A percentile compares a stretch with the other conserved stretches of the same genome.
Evolutionary conservation across 2,888 invertebrate genomes (phyloP).

Genomic region (Pterostichus niger): DNA sequence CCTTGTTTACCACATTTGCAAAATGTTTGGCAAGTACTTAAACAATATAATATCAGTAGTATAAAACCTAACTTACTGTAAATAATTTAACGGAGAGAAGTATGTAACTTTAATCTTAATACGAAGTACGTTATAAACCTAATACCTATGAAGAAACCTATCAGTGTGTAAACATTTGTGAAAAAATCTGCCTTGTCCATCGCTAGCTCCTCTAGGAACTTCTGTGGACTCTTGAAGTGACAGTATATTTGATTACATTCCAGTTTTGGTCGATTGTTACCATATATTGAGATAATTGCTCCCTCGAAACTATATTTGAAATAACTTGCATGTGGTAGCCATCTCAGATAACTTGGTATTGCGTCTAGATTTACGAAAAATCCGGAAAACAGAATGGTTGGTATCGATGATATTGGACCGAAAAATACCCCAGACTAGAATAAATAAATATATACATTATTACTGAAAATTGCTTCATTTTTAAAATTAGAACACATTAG

Average conservation of each 20-base stretch:
- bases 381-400: conserved; percentile 94
- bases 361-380: conserved; percentile 96
- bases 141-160: conserved; percentile 88
- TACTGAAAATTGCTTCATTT: no score
- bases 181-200: conserved; percentile 84
- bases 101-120: conserved; percentile 87
- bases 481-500: no score
- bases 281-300: conserved; percentile 94
- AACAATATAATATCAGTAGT: conserved; percentile 47
- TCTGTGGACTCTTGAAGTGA: conserved; percentile 88
- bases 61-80: conserved; percentile 27
- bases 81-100: conserved; percentile 59
- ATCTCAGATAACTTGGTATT: conserved; percentile 92
- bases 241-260: conserved; percentile 91
- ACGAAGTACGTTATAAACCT: conserved; percentile 90
- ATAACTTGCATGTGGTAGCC: conserved; percentile 94
- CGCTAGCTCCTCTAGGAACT: conserved; percentile 91
- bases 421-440: conserved; percentile 83
- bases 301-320: conserved; percentile 96
- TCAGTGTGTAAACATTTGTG: conserved; percentile 88
- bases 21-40: conserved; percentile 65
- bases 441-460: conserved; percentile 50
- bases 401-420: conserved; percentile 95
- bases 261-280: conserved; percentile 89
- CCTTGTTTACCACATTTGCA: conserved; percentile 60